Base-by-base conservation (phyloP, 2,113 vertebrate genomes). In the Leucopternis melanops region DNA sequence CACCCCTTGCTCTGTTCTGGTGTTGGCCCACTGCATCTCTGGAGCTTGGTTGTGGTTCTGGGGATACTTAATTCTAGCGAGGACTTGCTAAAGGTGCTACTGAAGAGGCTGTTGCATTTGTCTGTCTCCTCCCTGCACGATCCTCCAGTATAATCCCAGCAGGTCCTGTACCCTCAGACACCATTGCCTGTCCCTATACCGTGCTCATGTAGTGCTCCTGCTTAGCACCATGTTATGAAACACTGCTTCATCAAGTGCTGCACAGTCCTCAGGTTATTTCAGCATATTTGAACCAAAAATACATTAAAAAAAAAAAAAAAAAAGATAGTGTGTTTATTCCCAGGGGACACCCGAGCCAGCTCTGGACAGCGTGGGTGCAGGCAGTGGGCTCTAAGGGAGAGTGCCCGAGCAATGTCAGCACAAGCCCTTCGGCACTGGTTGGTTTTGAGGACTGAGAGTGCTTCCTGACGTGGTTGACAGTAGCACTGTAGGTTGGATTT, bases 381-480 rank as follows among this genome's bases (percentile, higher is more conserved):
- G 50, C 2, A 3, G 22, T 40, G 70, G 18, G 13, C 42, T 57
- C 29, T 7, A 16, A 27, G 36, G 59, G 61, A 44, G 27, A 25
- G 42, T 34, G 25, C 42, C 36, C 2, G 1, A 20, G 45, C 16
- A 11, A 8, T 17, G 20, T 11, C 8, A 3, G 2, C 52, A 12
- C 61, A 19, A 52, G 8, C 38, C 70, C 22, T 27, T 27, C n/a
- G 8, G 44, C 69, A 31, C 47, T 13, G 59, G 4, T 17, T 25
- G 21, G 45, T 36, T 18, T 21, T 27, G 61, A 52, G 78, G 50
- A 5, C 42, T 6, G 1, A 25, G 17, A 4, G 14, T 11, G 19
- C 17, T 52, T 73, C 61, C 36, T 32, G 27, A 27, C 1, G 3
- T 27, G 32, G 13, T 5, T 58, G 59, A 13, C 5, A 7, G n/a